Base-by-base conservation (phyloP, 2,797 vertebrate species). In the Tarsius wallacei region DNA sequence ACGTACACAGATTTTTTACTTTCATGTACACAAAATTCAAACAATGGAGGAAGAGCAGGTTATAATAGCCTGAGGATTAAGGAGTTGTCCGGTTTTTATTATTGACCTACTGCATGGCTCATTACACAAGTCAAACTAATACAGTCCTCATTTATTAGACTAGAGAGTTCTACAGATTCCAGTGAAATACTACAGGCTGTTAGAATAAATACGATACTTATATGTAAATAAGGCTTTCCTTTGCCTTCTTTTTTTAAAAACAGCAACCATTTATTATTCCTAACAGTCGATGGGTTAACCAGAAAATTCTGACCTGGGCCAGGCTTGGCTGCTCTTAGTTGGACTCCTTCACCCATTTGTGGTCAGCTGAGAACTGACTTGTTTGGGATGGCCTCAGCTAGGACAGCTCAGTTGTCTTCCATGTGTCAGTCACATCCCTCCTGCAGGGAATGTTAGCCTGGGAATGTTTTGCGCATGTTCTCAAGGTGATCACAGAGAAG, bases 11-110 rank as follows among this genome's bases (percentile, higher is more conserved):
- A 82, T 78, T 85, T 42, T 87, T 82, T 61, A 77, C n/a, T 61
- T 90, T 96, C 42, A 59, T 36, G 28, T 57, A 61, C 57, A 80
- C 28, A 74, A 95, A 96, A 94, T 84, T 80, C 22, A 94, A 94
- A 84, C 66, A 64, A 70, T 83, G 15, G 78, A 87, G 33, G 63
- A 9, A 87, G 21, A 61, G n/a, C 28, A 59, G 47, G 31, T 63
- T 63, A n/a, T 57, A 85, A 93, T 0, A 86, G 74, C 16, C 53
- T 31, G 11, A 89, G 53, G 33, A 93, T 78, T 77, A 77, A 83
- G 74, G 1, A 96, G 49, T 8, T 57, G 26, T 26, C 49, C 31
- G 31, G 10, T 51, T 94, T 86, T 81, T 88, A 77, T 87, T 49
- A 55, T 1, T 93, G 59, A 74, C 14, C 31, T 88, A 57, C 4